Percentiles rank a stretch among this genome's conserved stretches.
Conservation (phyloP, 2,797 vertebrate genomes). For the Anguilla marmorata region DNA sequence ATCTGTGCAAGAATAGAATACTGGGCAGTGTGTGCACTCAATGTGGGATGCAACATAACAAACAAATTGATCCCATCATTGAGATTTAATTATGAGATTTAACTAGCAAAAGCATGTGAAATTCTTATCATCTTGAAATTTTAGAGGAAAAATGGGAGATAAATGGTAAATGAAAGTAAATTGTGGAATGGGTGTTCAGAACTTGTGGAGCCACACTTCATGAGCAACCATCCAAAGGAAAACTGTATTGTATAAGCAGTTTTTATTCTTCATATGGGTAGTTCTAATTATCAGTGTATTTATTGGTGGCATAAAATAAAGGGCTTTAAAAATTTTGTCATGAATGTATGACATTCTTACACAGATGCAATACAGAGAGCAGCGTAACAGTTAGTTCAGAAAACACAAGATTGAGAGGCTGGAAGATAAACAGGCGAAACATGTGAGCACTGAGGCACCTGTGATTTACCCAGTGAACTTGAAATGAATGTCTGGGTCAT, state of each 20-base stretch:
- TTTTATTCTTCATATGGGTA: neutral
- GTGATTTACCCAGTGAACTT: conserved; percentile 40
- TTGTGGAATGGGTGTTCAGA: conserved; percentile 16
- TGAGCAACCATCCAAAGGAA: neutral
- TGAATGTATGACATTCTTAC: conserved; percentile 13
- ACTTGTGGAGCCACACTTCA: conserved; percentile 4
- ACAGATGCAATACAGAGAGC: conserved; percentile 35
- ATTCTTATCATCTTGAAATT: neutral
- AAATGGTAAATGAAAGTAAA: neutral
- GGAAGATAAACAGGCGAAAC: conserved; percentile 33
- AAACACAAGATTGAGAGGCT: conserved; percentile 30
- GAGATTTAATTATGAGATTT: neutral
- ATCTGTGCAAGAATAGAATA: conserved; percentile 21
- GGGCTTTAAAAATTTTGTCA: neutral
- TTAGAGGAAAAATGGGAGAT: neutral
- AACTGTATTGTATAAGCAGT: neutral
- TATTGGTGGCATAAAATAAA: conserved; percentile 5
- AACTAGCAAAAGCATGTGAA: neutral
- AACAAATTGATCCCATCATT: neutral
- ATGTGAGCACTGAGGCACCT: conserved; percentile 50
- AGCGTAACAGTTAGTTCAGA: conserved; percentile 25
- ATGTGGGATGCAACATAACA: neutral
- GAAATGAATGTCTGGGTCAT: conserved; percentile 54
- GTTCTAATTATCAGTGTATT: neutral
- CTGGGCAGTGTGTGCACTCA: neutral